A percentile compares a stretch with the other conserved stretches of the same genome.
Evolutionary conservation across 2,888 invertebrate genomes (phyloP).

Genomic region (Onchidella celtica): DNA sequence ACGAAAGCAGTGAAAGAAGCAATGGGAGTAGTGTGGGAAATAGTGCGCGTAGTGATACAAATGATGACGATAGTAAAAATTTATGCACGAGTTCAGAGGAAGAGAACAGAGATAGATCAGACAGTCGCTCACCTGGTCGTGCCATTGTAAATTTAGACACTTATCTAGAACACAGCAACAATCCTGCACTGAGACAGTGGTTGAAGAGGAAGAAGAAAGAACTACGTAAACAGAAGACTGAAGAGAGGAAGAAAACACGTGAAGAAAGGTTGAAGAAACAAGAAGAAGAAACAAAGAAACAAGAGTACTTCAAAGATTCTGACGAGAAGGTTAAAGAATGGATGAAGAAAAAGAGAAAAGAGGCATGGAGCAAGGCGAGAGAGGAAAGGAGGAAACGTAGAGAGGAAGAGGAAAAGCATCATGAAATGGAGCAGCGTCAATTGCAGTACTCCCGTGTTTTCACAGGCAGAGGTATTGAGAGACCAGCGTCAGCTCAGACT

Average conservation of each 20-base stretch:
- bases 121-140: background rate
- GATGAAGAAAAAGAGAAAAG: slow-evolving; percentile 67
- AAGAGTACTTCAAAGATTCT: slow-evolving; percentile 50
- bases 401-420: slow-evolving; percentile 31
- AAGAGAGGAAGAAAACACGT: slow-evolving; percentile 44
- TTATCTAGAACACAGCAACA: slow-evolving; percentile 48
- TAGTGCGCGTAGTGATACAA: slow-evolving; percentile 1
- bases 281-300: slow-evolving; percentile 22
- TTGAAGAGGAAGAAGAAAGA: slow-evolving; percentile 48
- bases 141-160: slow-evolving; percentile 25
- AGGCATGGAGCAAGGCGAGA: slow-evolving; percentile 56
- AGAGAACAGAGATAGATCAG: slow-evolving; percentile 11
- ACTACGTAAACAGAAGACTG: slow-evolving; percentile 45
- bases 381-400: slow-evolving; percentile 54
- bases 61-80: background rate
- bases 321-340: slow-evolving; percentile 65
- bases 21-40: background rate
- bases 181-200: slow-evolving; percentile 52
- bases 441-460: background rate
- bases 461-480: slow-evolving; percentile 15
- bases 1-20: background rate
- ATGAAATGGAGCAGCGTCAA: slow-evolving; percentile 10
- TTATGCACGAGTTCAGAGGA: background rate
- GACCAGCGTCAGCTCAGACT: slow-evolving; percentile 16
- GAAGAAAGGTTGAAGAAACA: slow-evolving; percentile 46